These are phyloP conservation scores for Eupeodes luniger DNA, from an alignment of 2,888 invertebrate species.

Conservation along the genomic window DNA sequence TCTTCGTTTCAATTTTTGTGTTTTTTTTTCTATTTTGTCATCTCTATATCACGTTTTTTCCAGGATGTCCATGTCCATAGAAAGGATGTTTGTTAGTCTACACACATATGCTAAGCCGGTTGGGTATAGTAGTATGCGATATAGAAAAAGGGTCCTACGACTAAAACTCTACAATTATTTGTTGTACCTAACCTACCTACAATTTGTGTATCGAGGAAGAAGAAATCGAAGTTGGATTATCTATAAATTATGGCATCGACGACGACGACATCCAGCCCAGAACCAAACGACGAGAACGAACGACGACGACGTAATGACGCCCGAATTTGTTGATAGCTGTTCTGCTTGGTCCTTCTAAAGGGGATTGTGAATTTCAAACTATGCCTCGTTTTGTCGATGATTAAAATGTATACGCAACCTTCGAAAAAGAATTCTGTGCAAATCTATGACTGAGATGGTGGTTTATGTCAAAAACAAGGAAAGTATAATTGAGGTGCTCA, in stretches of 20 bases:
- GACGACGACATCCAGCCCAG: no score
- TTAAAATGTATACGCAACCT: slow-evolving; percentile 53
- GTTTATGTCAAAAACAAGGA: slow-evolving; percentile 68
- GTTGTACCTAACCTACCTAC: slow-evolving; percentile 44
- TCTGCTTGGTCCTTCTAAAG: slow-evolving; percentile 8
- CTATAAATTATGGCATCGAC: slow-evolving; percentile 69
- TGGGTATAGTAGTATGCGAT: slow-evolving; percentile 5
- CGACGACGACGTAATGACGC: slow-evolving; percentile 59
- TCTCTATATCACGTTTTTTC: slow-evolving; percentile 54
- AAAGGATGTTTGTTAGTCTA: slow-evolving; percentile 59
- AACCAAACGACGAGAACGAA: neutral
- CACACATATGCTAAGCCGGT: slow-evolving; percentile 70
- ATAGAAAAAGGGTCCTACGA: slow-evolving; percentile 36
- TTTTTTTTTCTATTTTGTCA: slow-evolving; percentile 64
- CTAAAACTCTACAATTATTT: slow-evolving; percentile 1
- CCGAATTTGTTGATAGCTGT: slow-evolving; percentile 33
- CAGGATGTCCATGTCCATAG: slow-evolving; percentile 51
- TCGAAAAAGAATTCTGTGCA: neutral
- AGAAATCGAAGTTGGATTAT: slow-evolving; percentile 58
- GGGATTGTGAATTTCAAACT: slow-evolving; percentile 20
- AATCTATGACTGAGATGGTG: slow-evolving; percentile 23
- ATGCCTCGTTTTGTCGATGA: slow-evolving; percentile 44
- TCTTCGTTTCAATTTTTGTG: neutral
- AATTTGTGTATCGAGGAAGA: slow-evolving; percentile 52
- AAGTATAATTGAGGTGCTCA: slow-evolving; percentile 71